Evolutionary conservation across 2,888 invertebrate genomes (phyloP).

Genomic region (Apomyelois bistriatella): DNA sequence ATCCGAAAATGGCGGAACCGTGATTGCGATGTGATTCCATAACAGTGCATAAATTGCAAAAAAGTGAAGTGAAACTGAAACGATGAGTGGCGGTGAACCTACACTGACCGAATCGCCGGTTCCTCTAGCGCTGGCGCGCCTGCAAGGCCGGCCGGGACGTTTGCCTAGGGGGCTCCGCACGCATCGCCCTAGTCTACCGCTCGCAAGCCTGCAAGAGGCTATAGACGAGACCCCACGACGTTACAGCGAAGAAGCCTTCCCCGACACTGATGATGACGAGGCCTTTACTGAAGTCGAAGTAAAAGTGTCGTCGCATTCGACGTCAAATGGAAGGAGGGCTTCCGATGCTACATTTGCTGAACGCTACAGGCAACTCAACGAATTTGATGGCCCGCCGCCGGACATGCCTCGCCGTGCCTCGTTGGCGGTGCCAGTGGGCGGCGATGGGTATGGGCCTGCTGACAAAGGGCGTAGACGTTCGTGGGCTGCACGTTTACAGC

Average conservation of each 20-base stretch:
- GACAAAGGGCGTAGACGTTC: constrained; percentile 82
- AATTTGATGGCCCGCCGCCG: constrained; percentile 64
- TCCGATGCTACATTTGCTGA: constrained; percentile 72
- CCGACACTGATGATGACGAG: constrained; percentile 67
- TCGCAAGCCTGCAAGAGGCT: constrained; percentile 69
- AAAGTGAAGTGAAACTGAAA: constrained; percentile 29
- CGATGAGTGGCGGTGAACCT: constrained; percentile 66
- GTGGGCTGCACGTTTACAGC: constrained; percentile 79
- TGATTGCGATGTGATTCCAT: constrained; percentile 35
- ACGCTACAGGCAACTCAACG: constrained; percentile 66
- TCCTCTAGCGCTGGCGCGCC: constrained; percentile 67
- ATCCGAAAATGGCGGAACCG: constrained; percentile 56
- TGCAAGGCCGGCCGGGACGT: constrained; percentile 56
- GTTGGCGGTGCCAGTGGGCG: constrained; percentile 58
- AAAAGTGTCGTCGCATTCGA: constrained; percentile 42
- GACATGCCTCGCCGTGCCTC: constrained; percentile 70
- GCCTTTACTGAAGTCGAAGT: constrained; percentile 52
- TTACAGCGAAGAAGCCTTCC: constrained; percentile 59
- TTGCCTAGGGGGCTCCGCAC: constrained; percentile 51
- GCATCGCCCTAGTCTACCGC: constrained; percentile 66
- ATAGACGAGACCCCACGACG: constrained; percentile 66
- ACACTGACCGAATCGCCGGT: constrained; percentile 73
- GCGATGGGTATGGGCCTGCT: constrained; percentile 51
- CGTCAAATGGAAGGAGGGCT: constrained; percentile 64
- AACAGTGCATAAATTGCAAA: constrained; percentile 24